Conservation (phyloP, 92 coral and sea anemone genomes). For the Micromussa lordhowensis region DNA sequence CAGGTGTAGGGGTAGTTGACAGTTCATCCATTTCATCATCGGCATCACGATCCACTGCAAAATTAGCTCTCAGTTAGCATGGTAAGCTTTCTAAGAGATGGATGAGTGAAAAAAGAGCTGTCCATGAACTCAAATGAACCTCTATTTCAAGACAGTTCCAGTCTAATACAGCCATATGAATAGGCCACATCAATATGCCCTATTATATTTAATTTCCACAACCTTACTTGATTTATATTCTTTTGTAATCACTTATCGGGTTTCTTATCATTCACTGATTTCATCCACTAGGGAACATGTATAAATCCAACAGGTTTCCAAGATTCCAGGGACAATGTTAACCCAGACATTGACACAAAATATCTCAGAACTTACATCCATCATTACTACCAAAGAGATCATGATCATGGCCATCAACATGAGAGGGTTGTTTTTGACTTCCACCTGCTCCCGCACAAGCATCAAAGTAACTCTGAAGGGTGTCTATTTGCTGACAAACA, state of each 20-base stretch:
- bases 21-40: constrained; percentile 99
- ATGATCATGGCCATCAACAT: constrained; percentile 69
- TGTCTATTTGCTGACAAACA: constrained; percentile 96
- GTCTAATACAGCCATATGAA: too few relatives aligned
- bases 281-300: not conserved
- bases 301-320: not conserved
- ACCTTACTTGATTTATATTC: not conserved
- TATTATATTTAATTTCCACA: too few relatives aligned
- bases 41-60: constrained; percentile 92
- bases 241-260: not conserved
- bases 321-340: not conserved
- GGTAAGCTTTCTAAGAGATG: not conserved
- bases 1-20: constrained; percentile 95
- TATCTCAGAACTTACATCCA: constrained; percentile 47
- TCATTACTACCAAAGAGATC: constrained; percentile 75
- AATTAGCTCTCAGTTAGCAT: not conserved
- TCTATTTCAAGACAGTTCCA: too few relatives aligned
- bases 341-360: not conserved
- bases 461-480: constrained; percentile 94
- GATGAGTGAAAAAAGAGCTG: not conserved
- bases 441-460: constrained; percentile 85
- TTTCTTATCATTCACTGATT: not conserved
- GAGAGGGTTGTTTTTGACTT: constrained; percentile 45
- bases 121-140: not conserved
- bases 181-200: too few relatives aligned